Conservation (phyloP, 2,888 invertebrate species). For the Ophion costatus region DNA sequence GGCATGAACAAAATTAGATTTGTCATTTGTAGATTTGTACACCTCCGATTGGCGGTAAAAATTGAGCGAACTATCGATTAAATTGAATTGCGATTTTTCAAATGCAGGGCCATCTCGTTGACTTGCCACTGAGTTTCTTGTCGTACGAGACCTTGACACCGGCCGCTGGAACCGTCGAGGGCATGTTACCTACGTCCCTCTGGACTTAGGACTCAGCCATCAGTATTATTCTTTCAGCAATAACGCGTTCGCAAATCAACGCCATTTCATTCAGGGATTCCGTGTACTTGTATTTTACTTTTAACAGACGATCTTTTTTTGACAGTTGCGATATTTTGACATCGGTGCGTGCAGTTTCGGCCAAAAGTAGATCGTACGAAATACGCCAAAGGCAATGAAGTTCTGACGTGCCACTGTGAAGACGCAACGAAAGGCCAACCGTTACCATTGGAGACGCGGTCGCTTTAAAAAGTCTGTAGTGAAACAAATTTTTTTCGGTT, state of each 20-base stretch:
- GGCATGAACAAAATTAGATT: not conserved
- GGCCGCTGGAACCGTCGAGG: slow-evolving; percentile 93
- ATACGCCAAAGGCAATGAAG: not conserved
- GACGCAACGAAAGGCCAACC: too few species aligned
- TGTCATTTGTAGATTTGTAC: not conserved
- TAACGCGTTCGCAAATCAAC: not conserved
- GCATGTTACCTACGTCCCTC: slow-evolving; percentile 95
- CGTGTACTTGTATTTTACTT: slow-evolving; percentile 1
- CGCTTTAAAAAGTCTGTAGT: not conserved
- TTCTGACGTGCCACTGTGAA: too few species aligned
- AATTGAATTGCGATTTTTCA: not conserved
- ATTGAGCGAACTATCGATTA: not conserved
- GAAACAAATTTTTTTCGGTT: too few species aligned
- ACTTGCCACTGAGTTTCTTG: slow-evolving; percentile 95
- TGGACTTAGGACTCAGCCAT: slow-evolving; percentile 88
- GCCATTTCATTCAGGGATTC: slow-evolving; percentile 14
- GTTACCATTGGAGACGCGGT: not conserved
- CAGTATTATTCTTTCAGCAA: slow-evolving; percentile 55
- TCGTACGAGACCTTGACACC: slow-evolving; percentile 94
- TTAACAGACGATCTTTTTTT: slow-evolving; percentile 12
- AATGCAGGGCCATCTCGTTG: slow-evolving; percentile 92
- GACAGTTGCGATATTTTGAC: not conserved
- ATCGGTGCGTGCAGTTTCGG: not conserved
- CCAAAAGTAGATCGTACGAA: not conserved
- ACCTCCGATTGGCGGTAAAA: not conserved